Evolutionary conservation across 1,140 invertebrate genomes (phyloP).

Genomic region (Medauroidea extradentata): DNA sequence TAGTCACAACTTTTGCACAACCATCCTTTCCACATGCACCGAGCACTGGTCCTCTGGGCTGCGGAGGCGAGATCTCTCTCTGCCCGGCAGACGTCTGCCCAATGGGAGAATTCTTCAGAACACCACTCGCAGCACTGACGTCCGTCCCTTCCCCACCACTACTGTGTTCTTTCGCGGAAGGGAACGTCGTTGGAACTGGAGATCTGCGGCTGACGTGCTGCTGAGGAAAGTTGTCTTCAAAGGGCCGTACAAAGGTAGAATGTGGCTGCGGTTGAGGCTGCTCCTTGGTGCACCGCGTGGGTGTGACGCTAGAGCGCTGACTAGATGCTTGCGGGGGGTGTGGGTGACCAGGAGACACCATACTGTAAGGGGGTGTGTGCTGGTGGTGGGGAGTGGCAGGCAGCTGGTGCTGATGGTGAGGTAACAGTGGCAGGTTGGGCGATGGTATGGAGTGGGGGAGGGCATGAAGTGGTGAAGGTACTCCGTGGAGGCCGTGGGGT

Average conservation of each 20-base stretch:
- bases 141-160: too few species aligned
- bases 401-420: background rate
- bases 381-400: slow-evolving; percentile 2
- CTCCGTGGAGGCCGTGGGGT: background rate
- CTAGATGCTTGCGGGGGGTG: background rate
- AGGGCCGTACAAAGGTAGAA: slow-evolving; percentile 44
- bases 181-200: background rate
- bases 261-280: background rate
- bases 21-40: too few species aligned
- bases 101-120: too few species aligned
- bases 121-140: too few species aligned
- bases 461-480: slow-evolving; percentile 1
- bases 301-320: background rate
- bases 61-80: too few species aligned
- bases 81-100: too few species aligned
- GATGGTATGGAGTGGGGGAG: slow-evolving; percentile 7
- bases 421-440: background rate
- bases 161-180: too few species aligned
- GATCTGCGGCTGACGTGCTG: slow-evolving; percentile 31
- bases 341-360: background rate
- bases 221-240: slow-evolving; percentile 44
- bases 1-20: too few species aligned
- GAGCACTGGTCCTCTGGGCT: too few species aligned
- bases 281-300: background rate
- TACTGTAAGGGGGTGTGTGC: background rate